These are phyloP conservation scores for Brachionus plicatilis DNA, from an alignment of 1,140 invertebrate species.

Conservation along the genomic window DNA sequence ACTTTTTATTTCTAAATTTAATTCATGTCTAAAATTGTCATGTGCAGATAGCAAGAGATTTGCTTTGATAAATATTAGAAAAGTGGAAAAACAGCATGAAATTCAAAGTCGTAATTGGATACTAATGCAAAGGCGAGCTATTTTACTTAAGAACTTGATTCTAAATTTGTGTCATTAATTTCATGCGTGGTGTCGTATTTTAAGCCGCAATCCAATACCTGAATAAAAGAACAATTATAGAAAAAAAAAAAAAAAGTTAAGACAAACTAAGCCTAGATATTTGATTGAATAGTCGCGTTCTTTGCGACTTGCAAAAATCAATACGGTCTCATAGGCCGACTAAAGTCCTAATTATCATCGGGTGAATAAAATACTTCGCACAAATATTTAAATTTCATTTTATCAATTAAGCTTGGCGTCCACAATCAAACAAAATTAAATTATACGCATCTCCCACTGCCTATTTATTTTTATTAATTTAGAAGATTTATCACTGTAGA, in stretches of 20 bases:
- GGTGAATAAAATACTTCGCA: neutral
- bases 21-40: neutral
- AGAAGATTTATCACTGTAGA: no score
- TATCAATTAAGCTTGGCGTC: neutral
- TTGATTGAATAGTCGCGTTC: slow-evolving; percentile 11
- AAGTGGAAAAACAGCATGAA: slow-evolving; percentile 15
- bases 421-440: neutral
- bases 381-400: slow-evolving; percentile 29
- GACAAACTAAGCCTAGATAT: neutral
- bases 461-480: no score
- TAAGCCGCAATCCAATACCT: neutral
- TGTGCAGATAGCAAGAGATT: neutral
- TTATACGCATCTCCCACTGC: neutral
- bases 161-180: neutral
- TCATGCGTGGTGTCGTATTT: slow-evolving; percentile 11
- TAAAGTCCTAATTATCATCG: neutral
- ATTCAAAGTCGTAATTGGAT: neutral
- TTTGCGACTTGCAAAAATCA: neutral
- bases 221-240: neutral
- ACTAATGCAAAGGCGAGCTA: neutral
- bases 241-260: neutral
- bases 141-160: slow-evolving; percentile 9
- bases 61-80: neutral
- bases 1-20: neutral
- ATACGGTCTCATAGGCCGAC: neutral